Conservation (phyloP, 2,888 invertebrate species). For the Sminthurides aquaticus region DNA sequence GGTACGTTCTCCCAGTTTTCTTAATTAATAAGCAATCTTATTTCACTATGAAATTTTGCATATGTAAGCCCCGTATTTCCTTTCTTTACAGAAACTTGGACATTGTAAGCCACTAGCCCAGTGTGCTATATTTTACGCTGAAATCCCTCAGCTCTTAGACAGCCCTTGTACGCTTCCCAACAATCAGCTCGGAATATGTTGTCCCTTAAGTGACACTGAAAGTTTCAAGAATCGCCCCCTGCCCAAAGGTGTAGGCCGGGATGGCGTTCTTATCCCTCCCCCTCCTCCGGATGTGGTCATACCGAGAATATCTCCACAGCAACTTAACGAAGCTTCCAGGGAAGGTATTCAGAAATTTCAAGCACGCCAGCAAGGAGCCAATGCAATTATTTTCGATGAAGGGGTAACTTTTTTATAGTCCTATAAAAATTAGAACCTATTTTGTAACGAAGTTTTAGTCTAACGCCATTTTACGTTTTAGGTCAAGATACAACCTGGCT, state of each 20-base stretch:
- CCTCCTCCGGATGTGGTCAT: conserved; percentile 46
- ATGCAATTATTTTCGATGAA: conserved; percentile 39
- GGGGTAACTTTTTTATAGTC: conserved; percentile 25
- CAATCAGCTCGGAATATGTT: conserved; percentile 41
- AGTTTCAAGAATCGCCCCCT: conserved; percentile 21
- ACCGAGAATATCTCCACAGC: conserved; percentile 46
- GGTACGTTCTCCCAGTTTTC: too few relatives aligned
- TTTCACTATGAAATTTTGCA: not conserved
- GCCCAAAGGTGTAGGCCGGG: conserved; percentile 35
- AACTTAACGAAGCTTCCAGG: conserved; percentile 45
- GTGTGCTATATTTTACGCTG: conserved; percentile 42
- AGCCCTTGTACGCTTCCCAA: conserved; percentile 37
- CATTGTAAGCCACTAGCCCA: conserved; percentile 41
- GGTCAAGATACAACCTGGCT: conserved; percentile 45
- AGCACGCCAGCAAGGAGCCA: conserved; percentile 32
- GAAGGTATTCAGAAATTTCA: conserved; percentile 45
- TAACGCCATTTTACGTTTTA: conserved; percentile 10
- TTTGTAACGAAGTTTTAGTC: conserved; percentile 2
- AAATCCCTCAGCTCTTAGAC: conserved; percentile 40
- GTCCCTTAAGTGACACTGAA: conserved; percentile 32
- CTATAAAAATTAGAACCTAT: not conserved
- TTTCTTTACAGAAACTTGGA: conserved; percentile 37
- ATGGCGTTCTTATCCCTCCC: conserved; percentile 46
- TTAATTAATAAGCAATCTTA: too few relatives aligned
- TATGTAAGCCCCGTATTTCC: not conserved